Evolutionary conservation across 1,140 invertebrate genomes (phyloP), one percentile per base, ranked within the genome.

Genomic region (Formica selysi): DNA sequence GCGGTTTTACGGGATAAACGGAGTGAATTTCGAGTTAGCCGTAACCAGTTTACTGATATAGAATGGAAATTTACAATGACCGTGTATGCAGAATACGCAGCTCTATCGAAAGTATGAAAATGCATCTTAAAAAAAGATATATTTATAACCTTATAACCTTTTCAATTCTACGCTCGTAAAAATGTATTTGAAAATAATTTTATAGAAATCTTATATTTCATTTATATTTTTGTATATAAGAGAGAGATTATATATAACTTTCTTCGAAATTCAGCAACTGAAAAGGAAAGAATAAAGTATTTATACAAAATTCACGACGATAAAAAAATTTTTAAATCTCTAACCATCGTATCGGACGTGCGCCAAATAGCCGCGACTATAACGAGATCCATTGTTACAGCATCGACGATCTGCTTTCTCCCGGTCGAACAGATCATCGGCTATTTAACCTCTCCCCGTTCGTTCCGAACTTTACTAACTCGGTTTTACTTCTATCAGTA

Each of bases 391-490:
- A 13, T 74, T 59, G 29, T 83, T 85, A 64, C 41, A 51, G n/a
- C 67, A 62, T 64, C 61, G 22, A 11, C 44, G 61, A 65, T 67
- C 32, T 65, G 71, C 59, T 76, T 76, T 51, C 44, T 64, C 81
- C 62, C 44, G 16, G 22, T 29, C 59, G 22, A 36, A 16, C 59
- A 54, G 57, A 76, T 85, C 32, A 65, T 76, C 44, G 32, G 26
- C 61, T 64, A 64, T 41, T 83, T 83, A 62, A 84, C 44, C 48
- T 76, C 16, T 38, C 54, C 61, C 26, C 44, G 26, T 74, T 76
- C 48, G n/a, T 26, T 64, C 10, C 16, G 41, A 51, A 65, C 13
- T 76, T 64, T 6, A 41, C 59, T 29, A 76, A 54, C 19, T 44
- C 1, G 13, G 19, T 19, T 51, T 85, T 85, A 32, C 22, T 29